Evolutionary conservation across 2,888 invertebrate genomes (phyloP).

Genomic region (Gari tellinella): DNA sequence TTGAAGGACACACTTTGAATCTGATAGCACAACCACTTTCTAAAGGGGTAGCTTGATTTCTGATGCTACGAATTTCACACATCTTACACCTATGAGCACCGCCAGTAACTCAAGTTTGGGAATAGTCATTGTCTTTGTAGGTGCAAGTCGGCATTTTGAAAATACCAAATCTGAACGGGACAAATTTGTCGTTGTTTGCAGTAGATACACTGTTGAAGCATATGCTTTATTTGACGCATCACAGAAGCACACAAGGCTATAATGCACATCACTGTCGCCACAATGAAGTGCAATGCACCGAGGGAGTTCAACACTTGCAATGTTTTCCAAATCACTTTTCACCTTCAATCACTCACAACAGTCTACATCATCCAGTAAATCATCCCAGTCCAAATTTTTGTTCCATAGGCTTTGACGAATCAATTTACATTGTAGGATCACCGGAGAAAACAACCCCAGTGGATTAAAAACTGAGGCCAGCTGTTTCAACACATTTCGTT

Average conservation of each 20-base stretch:
- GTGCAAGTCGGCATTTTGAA: too few species aligned
- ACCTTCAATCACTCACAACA: too few species aligned
- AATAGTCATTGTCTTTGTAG: constrained; percentile 2
- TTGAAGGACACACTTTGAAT: constrained; percentile 12
- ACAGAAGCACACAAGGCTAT: too few species aligned
- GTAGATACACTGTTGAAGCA: too few species aligned
- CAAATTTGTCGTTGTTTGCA: too few species aligned
- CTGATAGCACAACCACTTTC: background rate
- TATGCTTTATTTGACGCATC: too few species aligned
- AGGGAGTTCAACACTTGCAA: too few species aligned
- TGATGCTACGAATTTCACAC: background rate
- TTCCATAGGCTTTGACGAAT: constrained; percentile 13
- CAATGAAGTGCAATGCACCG: too few species aligned
- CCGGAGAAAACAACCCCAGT: constrained; percentile 19
- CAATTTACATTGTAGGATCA: constrained; percentile 16
- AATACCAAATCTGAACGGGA: too few species aligned
- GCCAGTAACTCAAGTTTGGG: constrained; percentile 6
- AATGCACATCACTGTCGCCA: too few species aligned
- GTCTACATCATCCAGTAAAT: too few species aligned
- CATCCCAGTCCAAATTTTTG: constrained; percentile 18
- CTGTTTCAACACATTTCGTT: constrained; percentile 10
- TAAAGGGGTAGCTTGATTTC: background rate
- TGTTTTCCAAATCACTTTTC: too few species aligned
- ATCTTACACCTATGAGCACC: background rate
- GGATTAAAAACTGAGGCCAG: constrained; percentile 23